These are phyloP conservation scores for Scaptomyza caliginosa DNA, from an alignment of 2,888 invertebrate genomes.

Conservation along the genomic window DNA sequence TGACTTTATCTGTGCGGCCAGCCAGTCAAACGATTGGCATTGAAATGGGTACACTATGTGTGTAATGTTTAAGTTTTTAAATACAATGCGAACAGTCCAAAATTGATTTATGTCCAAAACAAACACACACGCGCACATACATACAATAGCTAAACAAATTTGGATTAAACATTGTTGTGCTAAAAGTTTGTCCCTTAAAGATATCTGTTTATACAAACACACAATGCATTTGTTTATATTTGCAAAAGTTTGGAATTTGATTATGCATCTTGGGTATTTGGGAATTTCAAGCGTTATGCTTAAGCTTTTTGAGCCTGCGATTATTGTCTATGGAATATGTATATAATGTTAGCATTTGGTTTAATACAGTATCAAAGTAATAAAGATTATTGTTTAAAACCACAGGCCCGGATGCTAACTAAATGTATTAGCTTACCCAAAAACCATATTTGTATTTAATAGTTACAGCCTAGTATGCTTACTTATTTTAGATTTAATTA, in stretches of 20 bases:
- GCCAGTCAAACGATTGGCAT: slow-evolving; percentile 64
- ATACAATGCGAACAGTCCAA: slow-evolving; percentile 35
- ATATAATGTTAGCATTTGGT: background rate
- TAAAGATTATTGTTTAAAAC: no score
- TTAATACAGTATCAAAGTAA: background rate
- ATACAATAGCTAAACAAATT: background rate
- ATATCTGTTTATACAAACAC: slow-evolving; percentile 6
- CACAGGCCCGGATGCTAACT: no score
- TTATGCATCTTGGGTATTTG: background rate
- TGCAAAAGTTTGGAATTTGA: slow-evolving; percentile 7
- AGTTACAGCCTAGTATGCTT: no score
- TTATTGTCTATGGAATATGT: background rate
- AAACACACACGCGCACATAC: background rate
- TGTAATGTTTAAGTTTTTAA: slow-evolving; percentile 30
- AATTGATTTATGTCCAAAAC: slow-evolving; percentile 46
- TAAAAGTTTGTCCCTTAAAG: background rate
- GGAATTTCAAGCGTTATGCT: background rate
- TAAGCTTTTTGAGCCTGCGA: background rate
- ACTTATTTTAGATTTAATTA: no score
- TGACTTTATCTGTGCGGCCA: slow-evolving; percentile 68
- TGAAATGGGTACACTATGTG: slow-evolving; percentile 57
- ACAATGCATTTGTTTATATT: slow-evolving; percentile 24
- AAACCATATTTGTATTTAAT: no score
- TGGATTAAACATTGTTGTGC: slow-evolving; percentile 5
- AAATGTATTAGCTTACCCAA: no score